Conservation (phyloP, 92 coral and sea anemone genomes). For the Siderastrea radians region DNA sequence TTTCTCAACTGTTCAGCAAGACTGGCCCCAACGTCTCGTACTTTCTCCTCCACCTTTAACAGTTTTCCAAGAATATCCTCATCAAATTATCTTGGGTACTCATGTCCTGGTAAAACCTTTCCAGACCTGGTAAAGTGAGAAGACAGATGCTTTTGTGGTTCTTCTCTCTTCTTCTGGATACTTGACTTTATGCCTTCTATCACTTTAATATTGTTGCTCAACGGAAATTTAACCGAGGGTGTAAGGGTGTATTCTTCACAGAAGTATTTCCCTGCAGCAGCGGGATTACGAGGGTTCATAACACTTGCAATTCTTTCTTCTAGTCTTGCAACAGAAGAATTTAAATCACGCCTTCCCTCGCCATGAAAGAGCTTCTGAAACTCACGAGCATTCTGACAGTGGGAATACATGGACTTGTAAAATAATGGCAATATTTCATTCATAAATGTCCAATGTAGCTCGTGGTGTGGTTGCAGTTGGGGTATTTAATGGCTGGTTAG, state of each 20-base stretch:
- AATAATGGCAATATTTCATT: neutral
- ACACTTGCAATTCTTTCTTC: neutral
- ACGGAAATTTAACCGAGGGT: constrained; percentile 21
- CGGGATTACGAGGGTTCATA: constrained; percentile 38
- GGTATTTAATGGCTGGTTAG: too few relatives aligned
- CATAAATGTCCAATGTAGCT: neutral
- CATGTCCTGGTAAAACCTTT: constrained; percentile 38
- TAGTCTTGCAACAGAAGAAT: neutral
- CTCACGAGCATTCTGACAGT: neutral
- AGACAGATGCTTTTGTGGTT: constrained; percentile 33
- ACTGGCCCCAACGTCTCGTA: neutral
- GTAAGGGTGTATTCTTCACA: constrained; percentile 42
- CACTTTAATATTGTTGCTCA: constrained; percentile 46
- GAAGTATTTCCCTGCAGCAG: constrained; percentile 53
- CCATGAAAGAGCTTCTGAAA: neutral
- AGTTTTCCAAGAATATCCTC: constrained; percentile 38
- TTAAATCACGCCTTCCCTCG: neutral
- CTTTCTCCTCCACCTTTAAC: constrained; percentile 29
- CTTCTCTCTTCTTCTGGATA: constrained; percentile 45
- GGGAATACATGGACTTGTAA: neutral
- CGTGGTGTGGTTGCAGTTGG: neutral
- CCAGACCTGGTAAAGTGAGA: constrained; percentile 31
- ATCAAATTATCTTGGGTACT: constrained; percentile 18
- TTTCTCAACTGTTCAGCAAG: neutral
- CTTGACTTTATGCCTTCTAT: constrained; percentile 27